These are phyloP conservation scores for Aegotheles bennettii DNA, from an alignment of 2,113 vertebrate genomes.

Conservation along the genomic window DNA sequence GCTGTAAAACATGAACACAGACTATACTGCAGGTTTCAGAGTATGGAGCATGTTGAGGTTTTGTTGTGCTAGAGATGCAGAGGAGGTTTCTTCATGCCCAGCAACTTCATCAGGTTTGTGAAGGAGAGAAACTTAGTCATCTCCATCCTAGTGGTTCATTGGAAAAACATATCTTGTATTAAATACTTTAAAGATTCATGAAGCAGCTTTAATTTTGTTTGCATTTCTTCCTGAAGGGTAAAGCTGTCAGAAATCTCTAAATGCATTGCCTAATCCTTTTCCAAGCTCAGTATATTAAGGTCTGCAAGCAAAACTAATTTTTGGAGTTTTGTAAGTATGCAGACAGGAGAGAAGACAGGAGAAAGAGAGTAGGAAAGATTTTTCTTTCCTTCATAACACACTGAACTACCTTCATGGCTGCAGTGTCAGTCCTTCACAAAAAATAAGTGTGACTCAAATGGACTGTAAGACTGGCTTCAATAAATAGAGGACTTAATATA, in stretches of 20 bases:
- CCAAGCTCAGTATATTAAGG: conserved; percentile 37
- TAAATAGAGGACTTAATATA: background rate
- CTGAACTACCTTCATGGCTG: background rate
- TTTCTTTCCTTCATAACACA: background rate
- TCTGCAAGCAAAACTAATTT: conserved; percentile 37
- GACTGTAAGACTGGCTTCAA: background rate
- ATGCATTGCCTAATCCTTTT: conserved; percentile 63
- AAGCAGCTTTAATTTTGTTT: conserved; percentile 67
- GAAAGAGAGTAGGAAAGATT: background rate
- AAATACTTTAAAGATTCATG: conserved; percentile 69
- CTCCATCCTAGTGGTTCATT: conserved; percentile 7
- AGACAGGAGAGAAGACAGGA: background rate
- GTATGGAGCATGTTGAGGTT: background rate
- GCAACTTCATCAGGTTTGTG: background rate
- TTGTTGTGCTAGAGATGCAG: background rate
- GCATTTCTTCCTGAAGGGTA: conserved; percentile 62
- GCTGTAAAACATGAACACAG: background rate
- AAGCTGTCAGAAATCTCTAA: conserved; percentile 61
- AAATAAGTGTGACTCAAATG: background rate
- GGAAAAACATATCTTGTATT: conserved; percentile 52
- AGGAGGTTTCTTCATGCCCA: background rate
- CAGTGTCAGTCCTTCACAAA: background rate
- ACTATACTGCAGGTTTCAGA: background rate
- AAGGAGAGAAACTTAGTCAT: conserved; percentile 4
- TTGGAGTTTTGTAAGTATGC: background rate